phyloP scores from a whole-genome alignment of 2,888 invertebrate species.

The Smittia sp. region DNA sequence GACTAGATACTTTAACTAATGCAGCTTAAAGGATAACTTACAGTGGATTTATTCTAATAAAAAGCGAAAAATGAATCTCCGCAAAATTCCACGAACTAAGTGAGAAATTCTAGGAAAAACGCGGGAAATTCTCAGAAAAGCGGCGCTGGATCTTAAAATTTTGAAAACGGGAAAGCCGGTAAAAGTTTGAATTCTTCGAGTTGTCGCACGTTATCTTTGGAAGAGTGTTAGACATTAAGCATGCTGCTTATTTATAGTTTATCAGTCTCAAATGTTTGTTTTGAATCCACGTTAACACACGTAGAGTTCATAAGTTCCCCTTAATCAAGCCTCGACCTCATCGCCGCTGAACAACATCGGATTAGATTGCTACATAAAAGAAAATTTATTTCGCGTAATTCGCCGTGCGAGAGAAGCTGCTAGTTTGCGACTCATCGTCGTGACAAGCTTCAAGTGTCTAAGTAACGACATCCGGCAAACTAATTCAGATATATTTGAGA shows the following conservation, averaged over 20 bases:
- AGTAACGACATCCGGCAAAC: slow-evolving; percentile 3
- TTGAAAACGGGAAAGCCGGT: too few relatives aligned
- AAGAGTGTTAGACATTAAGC: too few relatives aligned
- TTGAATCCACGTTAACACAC: too few relatives aligned
- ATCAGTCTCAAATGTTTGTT: too few relatives aligned
- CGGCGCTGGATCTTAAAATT: too few relatives aligned
- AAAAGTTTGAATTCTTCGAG: too few relatives aligned
- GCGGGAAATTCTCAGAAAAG: too few relatives aligned
- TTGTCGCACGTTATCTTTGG: too few relatives aligned
- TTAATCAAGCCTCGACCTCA: background rate
- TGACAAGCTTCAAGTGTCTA: background rate
- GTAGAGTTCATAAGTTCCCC: too few relatives aligned
- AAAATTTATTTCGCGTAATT: slow-evolving; percentile 16
- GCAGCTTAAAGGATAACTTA: background rate
- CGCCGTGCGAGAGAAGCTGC: background rate
- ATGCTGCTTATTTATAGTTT: too few relatives aligned
- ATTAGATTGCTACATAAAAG: slow-evolving; percentile 3
- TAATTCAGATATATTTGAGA: slow-evolving; percentile 6
- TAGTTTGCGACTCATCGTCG: background rate
- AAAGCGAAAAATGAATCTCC: background rate
- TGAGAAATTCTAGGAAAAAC: too few relatives aligned
- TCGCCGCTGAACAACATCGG: background rate
- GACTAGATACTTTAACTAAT: background rate
- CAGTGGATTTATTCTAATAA: background rate
- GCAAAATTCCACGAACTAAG: too few relatives aligned